Conservation (phyloP, 2,888 invertebrate species). For the Lithophane leautieri region DNA sequence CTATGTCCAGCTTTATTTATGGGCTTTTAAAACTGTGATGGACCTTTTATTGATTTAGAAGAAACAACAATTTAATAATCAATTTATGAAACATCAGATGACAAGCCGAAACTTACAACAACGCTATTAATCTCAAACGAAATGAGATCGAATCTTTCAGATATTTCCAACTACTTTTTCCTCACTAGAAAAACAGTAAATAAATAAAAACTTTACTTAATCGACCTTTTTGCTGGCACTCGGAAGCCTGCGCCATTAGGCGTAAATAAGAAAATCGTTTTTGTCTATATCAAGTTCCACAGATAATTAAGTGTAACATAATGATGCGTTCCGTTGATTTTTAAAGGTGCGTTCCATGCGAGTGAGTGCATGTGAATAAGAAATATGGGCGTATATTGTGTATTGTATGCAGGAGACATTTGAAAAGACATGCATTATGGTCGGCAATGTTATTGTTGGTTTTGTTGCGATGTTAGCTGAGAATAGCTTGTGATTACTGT, state of each 20-base stretch:
- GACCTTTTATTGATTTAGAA: background rate
- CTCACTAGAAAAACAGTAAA: conserved; percentile 41
- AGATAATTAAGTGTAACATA: conserved; percentile 67
- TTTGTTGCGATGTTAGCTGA: conserved; percentile 48
- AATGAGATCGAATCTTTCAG: conserved; percentile 35
- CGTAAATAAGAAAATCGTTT: conserved; percentile 59
- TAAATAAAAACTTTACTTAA: conserved; percentile 55
- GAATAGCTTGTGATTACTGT: conserved; percentile 48
- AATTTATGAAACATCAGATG: conserved; percentile 12
- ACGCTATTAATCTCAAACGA: conserved; percentile 39
- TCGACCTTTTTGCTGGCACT: conserved; percentile 51
- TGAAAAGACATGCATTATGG: conserved; percentile 51
- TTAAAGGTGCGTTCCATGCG: conserved; percentile 73
- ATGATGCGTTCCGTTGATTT: conserved; percentile 66
- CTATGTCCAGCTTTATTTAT: background rate
- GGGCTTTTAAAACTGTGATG: background rate
- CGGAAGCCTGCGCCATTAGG: conserved; percentile 51
- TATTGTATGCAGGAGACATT: conserved; percentile 54
- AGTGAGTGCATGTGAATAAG: conserved; percentile 69
- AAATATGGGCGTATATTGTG: conserved; percentile 57
- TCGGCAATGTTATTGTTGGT: conserved; percentile 40
- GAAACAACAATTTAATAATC: background rate
- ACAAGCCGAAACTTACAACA: conserved; percentile 20
- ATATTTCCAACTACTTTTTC: conserved; percentile 32
- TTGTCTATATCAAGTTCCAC: conserved; percentile 63